Evolutionary conservation across 2,888 invertebrate genomes (phyloP), one percentile per base, ranked within the genome.

Genomic region (Crematogaster levior): DNA sequence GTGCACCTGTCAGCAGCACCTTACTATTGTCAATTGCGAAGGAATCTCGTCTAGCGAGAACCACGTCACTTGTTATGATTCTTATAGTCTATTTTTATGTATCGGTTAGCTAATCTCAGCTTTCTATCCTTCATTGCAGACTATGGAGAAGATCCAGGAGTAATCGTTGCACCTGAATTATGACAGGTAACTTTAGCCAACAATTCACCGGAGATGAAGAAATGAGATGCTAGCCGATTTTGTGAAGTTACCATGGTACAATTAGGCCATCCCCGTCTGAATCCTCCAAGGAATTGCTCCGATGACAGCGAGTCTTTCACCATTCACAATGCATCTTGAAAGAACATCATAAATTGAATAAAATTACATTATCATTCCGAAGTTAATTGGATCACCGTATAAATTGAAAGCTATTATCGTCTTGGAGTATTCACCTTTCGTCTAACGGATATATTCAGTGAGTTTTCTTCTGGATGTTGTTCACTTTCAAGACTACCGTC

Each of bases 1-100:
- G 12, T 66, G 43, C 77, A 77, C 77, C 77, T 79, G 77, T 43
- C 56, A 43, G 24, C 68, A 43, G 70, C 56, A 43, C 51, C 63
- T 74, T 24, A 48, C 48, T 46, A n/a, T 61, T 34, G 53, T 40
- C 53, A 21, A 21, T 30, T 43, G 34, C 27, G 56, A 53, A 51
- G 15, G 65, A 65, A 27, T 34, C 37, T 34, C 37, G 21, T 65
- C 21, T 10, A 77, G 43, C 75, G n/a, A 60, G 37, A 51, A n/a
- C 30, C 74, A 3, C 51, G 18, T 74, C 6, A 21, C 37, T 37
- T 24, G 48, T 48, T 77, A 34, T 34, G 43, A 79, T 43, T 56
- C 43, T 53, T 43, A 53, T 27, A 7, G 15, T n/a, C 9, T 15
- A 10, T 53, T 77, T 43, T 27, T 15, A n/a, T n/a, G 0, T 30